Base-by-base conservation (phyloP, 1,140 invertebrate species). In the Microvelia longipes region DNA sequence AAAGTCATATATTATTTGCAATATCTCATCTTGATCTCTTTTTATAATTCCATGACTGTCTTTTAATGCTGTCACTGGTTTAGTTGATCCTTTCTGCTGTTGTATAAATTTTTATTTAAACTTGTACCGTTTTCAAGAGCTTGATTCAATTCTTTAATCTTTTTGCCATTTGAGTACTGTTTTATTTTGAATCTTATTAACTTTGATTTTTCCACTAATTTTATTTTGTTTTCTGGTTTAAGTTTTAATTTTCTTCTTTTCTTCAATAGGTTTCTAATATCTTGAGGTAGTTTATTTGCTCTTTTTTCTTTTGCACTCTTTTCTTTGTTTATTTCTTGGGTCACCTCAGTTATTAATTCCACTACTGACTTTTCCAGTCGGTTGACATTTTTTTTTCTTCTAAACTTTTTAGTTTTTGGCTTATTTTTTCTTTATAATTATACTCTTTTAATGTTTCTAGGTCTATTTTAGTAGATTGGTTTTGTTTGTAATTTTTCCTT, bases 191-290 rank as follows among this genome's bases (percentile, higher is more conserved):
- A 25, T 15, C 65, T 50, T 35, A 29, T 29, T 70, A 63, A 29
- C 63, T 66, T 28, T n/a, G n/a, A 68, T 65, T 69, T 72, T 25
- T 72, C 66, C 26, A 15, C 28, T 66, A 67, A 60, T 60, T 28
- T 19, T 1, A 24, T 29, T 5, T 35, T 2, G 14, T 30, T 70
- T 61, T 70, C 29, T 68, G 28, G 0, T 68, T 61, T 70, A 35
- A 19, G 28, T 28, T 67, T 67, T 63, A 62, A 68, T 26, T 29
- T 35, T 30, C 25, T 28, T 28, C 35, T 70, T 66, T 65, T 67
- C 35, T 2, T 60, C 50, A 28, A 61, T 14, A 27, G 68, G 11
- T 19, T 70, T 70, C 15, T 70, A 29, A 50, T 70, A 28, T 28
- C 35, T 67, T 30, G 61, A 2, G 25, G 29, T 35, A 25, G 29